Evolutionary conservation across 2,113 vertebrate genomes (phyloP).

Genomic region (Laticauda laticaudata): DNA sequence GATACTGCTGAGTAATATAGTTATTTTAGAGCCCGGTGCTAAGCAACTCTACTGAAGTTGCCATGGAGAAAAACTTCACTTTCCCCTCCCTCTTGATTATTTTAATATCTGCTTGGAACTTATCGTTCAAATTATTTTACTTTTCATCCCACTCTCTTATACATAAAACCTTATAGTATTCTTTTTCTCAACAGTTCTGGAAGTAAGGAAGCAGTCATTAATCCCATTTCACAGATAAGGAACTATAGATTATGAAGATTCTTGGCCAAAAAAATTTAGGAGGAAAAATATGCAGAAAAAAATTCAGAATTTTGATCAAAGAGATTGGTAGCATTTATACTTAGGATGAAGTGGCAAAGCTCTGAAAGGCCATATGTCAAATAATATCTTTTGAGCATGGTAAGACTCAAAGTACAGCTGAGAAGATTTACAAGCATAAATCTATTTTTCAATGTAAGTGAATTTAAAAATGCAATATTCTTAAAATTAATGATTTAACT

Average conservation of each 20-base stretch:
- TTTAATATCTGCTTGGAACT: slow-evolving; percentile 21
- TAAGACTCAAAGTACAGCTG: neutral
- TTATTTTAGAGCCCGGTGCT: slow-evolving; percentile 71
- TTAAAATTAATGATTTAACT: neutral
- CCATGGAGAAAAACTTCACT: slow-evolving; percentile 59
- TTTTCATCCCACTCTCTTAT: neutral
- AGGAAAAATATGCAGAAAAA: neutral
- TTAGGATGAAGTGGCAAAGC: neutral
- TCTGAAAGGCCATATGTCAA: neutral
- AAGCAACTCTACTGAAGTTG: slow-evolving; percentile 64
- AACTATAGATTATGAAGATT: neutral
- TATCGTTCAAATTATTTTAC: neutral
- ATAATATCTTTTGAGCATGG: neutral
- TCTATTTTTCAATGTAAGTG: neutral
- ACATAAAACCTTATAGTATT: neutral
- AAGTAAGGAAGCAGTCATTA: neutral
- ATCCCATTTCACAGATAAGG: neutral
- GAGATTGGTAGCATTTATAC: neutral
- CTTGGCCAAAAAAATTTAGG: neutral
- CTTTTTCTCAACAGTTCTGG: neutral
- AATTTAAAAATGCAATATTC: neutral
- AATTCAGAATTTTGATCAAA: neutral
- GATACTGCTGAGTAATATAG: slow-evolving; percentile 62
- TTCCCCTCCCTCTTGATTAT: slow-evolving; percentile 41
- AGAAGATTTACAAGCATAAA: neutral